Percentiles rank a stretch among this genome's conserved stretches.
Conservation (phyloP, 2,888 invertebrate species). For the Machimus atricapillus region DNA sequence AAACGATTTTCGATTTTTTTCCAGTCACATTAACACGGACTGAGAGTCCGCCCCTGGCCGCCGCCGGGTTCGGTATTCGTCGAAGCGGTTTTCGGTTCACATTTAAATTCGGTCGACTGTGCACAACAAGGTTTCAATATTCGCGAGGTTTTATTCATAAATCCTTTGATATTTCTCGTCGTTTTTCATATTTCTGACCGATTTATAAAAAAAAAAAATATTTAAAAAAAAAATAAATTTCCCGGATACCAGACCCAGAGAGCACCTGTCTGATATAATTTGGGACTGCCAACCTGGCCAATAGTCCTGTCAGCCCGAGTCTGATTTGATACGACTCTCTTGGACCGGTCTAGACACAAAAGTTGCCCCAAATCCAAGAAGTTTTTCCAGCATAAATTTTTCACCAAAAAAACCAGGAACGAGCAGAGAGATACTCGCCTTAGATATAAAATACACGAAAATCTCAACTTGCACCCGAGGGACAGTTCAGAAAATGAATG, state of each 20-base stretch:
- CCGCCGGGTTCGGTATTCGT: background rate
- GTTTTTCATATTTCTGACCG: background rate
- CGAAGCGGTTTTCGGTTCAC: background rate
- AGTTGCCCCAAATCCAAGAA: conserved; percentile 28
- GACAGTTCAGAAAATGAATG: background rate
- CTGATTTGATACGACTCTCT: background rate
- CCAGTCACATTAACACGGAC: conserved; percentile 39
- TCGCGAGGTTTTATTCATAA: conserved; percentile 7
- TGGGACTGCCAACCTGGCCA: background rate
- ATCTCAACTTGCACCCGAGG: background rate
- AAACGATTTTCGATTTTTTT: conserved; percentile 42
- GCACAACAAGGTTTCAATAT: conserved; percentile 21
- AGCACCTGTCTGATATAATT: background rate
- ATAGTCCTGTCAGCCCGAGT: background rate
- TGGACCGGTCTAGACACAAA: conserved; percentile 16
- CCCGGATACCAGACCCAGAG: background rate
- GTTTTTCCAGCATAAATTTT: conserved; percentile 14
- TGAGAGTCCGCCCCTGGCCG: background rate
- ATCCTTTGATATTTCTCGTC: conserved; percentile 10
- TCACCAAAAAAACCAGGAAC: background rate
- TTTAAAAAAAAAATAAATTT: background rate
- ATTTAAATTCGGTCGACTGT: conserved; percentile 39
- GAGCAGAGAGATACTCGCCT: background rate
- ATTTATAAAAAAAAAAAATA: background rate
- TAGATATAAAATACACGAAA: background rate